phyloP scores from a whole-genome alignment of 2,888 invertebrate species.

The Eulithis prunata region DNA sequence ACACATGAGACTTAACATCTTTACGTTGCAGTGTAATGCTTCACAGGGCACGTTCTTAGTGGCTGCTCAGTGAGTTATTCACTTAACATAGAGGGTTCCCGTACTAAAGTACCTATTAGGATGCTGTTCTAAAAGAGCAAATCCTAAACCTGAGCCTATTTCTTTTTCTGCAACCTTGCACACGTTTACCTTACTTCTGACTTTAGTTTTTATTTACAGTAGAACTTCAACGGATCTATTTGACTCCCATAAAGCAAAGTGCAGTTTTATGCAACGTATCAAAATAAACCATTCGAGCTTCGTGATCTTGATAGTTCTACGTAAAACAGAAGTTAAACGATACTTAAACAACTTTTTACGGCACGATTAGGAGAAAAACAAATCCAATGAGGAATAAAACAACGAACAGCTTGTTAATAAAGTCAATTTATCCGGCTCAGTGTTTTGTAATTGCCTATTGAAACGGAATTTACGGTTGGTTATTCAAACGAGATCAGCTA shows the following conservation, averaged over 20 bases:
- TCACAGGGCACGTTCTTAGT: no score
- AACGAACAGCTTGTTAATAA: conserved; percentile 48
- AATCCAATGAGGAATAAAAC: conserved; percentile 54
- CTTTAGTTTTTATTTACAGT: no score
- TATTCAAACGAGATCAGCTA: conserved; percentile 26
- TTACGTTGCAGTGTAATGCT: no score
- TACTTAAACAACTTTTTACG: conserved; percentile 58
- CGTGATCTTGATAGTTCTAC: conserved; percentile 40
- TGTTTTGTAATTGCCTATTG: conserved; percentile 35
- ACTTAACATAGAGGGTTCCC: no score
- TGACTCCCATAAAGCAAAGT: conserved; percentile 2
- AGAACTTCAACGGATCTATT: neutral
- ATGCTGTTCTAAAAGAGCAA: no score
- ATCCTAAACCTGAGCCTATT: no score
- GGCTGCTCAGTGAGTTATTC: no score
- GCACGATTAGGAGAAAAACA: conserved; percentile 55
- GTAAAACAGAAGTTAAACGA: conserved; percentile 48
- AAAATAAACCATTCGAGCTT: conserved; percentile 14
- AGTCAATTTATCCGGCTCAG: conserved; percentile 46
- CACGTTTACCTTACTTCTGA: no score
- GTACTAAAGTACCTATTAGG: no score
- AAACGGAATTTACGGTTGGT: conserved; percentile 25
- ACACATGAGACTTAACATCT: no score
- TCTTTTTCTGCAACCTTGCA: no score
- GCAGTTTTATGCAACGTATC: conserved; percentile 11